Conservation (phyloP, 2,113 vertebrate species). For the Erinaceus europaeus region DNA sequence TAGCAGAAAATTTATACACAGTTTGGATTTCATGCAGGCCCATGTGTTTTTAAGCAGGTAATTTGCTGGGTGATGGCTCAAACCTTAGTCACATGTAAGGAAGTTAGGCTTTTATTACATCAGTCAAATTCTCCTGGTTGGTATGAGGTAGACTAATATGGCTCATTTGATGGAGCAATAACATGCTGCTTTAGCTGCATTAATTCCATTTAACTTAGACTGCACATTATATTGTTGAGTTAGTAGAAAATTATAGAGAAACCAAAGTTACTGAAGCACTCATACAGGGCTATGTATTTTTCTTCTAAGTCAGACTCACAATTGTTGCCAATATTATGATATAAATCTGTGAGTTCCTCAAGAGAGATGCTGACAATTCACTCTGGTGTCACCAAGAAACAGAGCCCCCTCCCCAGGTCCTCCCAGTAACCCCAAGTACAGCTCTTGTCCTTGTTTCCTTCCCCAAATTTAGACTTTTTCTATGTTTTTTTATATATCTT, state of each 20-base stretch:
- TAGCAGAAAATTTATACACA: not conserved
- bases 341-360: not conserved
- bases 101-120: not conserved
- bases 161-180: slow-evolving; percentile 45
- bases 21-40: not conserved
- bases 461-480: too few species aligned
- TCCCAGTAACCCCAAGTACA: slow-evolving; percentile 59
- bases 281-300: slow-evolving; percentile 35
- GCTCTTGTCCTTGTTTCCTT: slow-evolving; percentile 51
- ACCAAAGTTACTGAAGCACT: slow-evolving; percentile 33
- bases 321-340: not conserved
- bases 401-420: slow-evolving; percentile 60
- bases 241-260: slow-evolving; percentile 55
- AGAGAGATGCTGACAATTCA: slow-evolving; percentile 56
- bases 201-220: slow-evolving; percentile 34
- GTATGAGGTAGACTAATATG: slow-evolving; percentile 18
- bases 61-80: slow-evolving; percentile 36
- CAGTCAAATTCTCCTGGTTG: not conserved
- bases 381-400: slow-evolving; percentile 42
- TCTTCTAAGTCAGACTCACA: slow-evolving; percentile 9
- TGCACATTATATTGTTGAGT: slow-evolving; percentile 46
- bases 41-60: slow-evolving; percentile 36
- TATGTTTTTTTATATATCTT: too few species aligned
- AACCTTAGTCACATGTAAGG: not conserved
- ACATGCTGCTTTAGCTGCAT: slow-evolving; percentile 46